Evolutionary conservation across 1,140 invertebrate species (phyloP).

Genomic region (Teleogryllus occipitalis): DNA sequence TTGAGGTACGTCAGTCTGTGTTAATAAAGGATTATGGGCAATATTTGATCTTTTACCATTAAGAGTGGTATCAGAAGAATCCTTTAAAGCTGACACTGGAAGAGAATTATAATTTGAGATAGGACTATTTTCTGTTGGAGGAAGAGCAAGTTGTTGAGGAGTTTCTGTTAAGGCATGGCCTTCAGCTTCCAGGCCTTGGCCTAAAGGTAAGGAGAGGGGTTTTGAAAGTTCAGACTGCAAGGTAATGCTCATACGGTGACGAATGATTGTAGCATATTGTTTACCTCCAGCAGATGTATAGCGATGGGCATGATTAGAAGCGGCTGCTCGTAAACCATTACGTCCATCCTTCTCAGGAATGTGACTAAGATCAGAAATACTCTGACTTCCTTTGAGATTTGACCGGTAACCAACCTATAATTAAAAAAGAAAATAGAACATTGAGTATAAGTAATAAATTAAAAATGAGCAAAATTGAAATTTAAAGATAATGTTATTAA

Average conservation of each 20-base stretch:
- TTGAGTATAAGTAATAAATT: slow-evolving; percentile 16
- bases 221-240: not conserved
- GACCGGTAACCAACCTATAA: slow-evolving; percentile 62
- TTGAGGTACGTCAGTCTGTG: not conserved
- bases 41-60: not conserved
- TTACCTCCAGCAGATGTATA: slow-evolving; percentile 19
- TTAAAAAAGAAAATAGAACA: slow-evolving; percentile 23
- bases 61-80: not conserved
- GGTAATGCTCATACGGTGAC: slow-evolving; percentile 7
- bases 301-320: slow-evolving; percentile 16
- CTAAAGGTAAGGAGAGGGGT: not conserved
- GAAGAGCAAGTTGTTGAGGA: not conserved
- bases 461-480: not conserved
- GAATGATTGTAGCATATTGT: slow-evolving; percentile 18
- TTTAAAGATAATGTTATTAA: too few species aligned
- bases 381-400: slow-evolving; percentile 72
- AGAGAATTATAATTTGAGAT: not conserved
- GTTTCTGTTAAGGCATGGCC: not conserved
- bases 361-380: slow-evolving; percentile 62
- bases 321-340: slow-evolving; percentile 17
- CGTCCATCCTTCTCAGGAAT: slow-evolving; percentile 47
- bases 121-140: not conserved
- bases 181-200: not conserved
- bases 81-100: not conserved
- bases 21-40: not conserved